Percentiles rank a stretch among this genome's conserved stretches.
Conservation (phyloP, 2,888 invertebrate species). For the Amphipyra tragopoginis region DNA sequence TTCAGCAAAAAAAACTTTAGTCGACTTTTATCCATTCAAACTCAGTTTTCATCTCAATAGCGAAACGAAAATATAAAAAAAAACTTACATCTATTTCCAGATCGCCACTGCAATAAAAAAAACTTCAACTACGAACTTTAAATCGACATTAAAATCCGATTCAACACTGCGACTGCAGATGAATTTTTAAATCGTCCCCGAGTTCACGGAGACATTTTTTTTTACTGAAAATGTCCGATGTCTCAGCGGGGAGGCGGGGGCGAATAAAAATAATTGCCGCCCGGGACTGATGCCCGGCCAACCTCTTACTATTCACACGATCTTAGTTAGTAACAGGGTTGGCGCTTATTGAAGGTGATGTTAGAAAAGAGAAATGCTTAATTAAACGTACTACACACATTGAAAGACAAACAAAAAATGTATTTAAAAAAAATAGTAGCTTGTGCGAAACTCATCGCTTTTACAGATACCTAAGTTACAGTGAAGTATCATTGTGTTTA, state of each 20-base stretch:
- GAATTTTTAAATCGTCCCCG: slow-evolving; percentile 67
- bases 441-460: no score
- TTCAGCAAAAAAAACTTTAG: no score
- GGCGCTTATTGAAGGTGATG: slow-evolving; percentile 30
- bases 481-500: neutral
- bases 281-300: slow-evolving; percentile 73
- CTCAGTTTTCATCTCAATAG: neutral
- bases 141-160: slow-evolving; percentile 57
- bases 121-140: slow-evolving; percentile 36
- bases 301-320: slow-evolving; percentile 81
- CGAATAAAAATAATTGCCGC: slow-evolving; percentile 85
- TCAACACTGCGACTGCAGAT: slow-evolving; percentile 59
- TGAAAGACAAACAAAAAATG: neutral
- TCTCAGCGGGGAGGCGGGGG: slow-evolving; percentile 59
- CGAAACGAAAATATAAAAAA: slow-evolving; percentile 15
- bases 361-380: neutral
- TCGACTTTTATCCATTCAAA: neutral
- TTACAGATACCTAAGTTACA: neutral
- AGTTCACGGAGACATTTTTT: slow-evolving; percentile 53
- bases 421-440: neutral
- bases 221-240: slow-evolving; percentile 53
- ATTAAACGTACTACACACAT: no score
- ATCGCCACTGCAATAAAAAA: slow-evolving; percentile 20
- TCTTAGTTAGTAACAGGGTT: slow-evolving; percentile 73
- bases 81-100: slow-evolving; percentile 6